Evolutionary conservation across 2,888 invertebrate species (phyloP), one percentile per base, ranked within the genome.

Genomic region (Chirona hameri): DNA sequence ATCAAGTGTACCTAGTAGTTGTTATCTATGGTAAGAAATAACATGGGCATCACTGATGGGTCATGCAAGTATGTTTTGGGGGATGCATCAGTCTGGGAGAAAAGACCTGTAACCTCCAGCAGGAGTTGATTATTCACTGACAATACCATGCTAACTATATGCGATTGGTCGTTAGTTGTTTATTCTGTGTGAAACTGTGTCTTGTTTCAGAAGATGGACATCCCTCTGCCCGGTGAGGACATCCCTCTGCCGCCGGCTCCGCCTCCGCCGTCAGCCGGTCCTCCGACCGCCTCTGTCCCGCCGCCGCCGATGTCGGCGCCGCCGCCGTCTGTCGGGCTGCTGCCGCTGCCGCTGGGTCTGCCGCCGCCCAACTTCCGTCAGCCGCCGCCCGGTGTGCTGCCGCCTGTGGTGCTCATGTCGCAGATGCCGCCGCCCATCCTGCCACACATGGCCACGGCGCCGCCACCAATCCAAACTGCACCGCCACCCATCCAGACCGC

Each of bases 161-260:
- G n/a, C n/a, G n/a, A n/a, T n/a, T n/a, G n/a, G n/a, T n/a, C n/a
- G n/a, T n/a, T n/a, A n/a, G n/a, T n/a, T n/a, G n/a, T n/a, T n/a
- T n/a, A n/a, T n/a, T n/a, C n/a, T n/a, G n/a, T n/a, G n/a, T n/a
- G n/a, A n/a, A n/a, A 48, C 48, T 12, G 12, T 48, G 12, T 48
- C 12, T 29, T 21, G n/a, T 76, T 76, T 12, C 39, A 76, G 76
- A 76, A 46, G 24, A 79, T 79, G 79, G 79, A 79, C 52, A 79
- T 79, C 46, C 79, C 79, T 21, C 27, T 79, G 48, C 79, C 79
- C 1, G 79, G 79, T 46, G 79, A 79, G 79, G 79, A 79, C 52
- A 79, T 79, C 14, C 79, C 79, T n/a, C 52, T 79, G 79, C 79
- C 79, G n/a, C 27, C 79, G 27, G 48, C 79, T 14, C 79, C 79